Conservation (phyloP, 2,113 vertebrate genomes). For the Macaca fascicularis region DNA sequence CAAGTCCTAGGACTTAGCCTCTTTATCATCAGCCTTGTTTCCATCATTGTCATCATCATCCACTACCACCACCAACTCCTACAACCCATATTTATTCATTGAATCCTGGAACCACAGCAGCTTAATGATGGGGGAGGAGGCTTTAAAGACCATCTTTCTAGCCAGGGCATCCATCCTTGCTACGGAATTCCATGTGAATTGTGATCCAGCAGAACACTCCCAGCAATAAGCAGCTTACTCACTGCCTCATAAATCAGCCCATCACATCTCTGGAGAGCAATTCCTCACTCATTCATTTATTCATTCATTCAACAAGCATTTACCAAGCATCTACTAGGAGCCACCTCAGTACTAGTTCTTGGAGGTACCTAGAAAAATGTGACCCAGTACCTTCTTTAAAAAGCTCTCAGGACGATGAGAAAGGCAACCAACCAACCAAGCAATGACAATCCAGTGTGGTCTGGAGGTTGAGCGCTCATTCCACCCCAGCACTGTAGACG, state of each 20-base stretch:
- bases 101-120: background rate
- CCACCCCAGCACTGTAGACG: fast-evolving
- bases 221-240: background rate
- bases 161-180: background rate
- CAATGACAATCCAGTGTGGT: fast-evolving
- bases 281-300: background rate
- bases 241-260: conserved; percentile 16
- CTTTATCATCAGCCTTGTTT: background rate
- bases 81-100: background rate
- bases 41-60: background rate
- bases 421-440: background rate
- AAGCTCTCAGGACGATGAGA: background rate
- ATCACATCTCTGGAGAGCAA: background rate
- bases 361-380: background rate
- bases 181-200: background rate
- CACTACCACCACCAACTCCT: background rate
- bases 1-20: background rate
- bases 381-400: background rate
- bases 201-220: background rate
- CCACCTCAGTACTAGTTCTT: background rate
- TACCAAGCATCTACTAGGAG: background rate
- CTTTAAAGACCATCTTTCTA: background rate
- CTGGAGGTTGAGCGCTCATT: fast-evolving
- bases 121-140: background rate
- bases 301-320: conserved; percentile 20